These are phyloP conservation scores for Mesorhabditis spiculigera DNA, from an alignment of 2,888 invertebrate species.

Conservation along the genomic window DNA sequence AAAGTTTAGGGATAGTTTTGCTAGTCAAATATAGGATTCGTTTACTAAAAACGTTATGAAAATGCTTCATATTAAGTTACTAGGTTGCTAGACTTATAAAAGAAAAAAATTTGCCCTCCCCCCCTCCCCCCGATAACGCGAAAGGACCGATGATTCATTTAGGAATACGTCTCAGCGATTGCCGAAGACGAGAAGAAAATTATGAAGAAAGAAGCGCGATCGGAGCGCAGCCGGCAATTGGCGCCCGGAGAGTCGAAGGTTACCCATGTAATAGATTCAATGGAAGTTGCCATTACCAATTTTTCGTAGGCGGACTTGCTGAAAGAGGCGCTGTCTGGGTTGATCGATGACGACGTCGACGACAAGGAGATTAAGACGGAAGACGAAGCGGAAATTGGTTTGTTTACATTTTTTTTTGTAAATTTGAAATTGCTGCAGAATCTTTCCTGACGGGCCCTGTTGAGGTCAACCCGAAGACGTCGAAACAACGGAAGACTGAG, in stretches of 20 bases:
- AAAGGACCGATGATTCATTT: background rate
- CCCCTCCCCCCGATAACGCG: no score
- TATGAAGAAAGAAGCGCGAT: constrained; percentile 19
- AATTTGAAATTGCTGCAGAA: background rate
- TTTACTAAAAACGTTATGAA: no score
- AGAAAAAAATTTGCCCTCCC: background rate
- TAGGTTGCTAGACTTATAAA: no score
- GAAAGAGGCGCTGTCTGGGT: constrained; percentile 2
- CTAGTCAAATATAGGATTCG: no score
- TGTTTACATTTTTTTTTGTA: background rate
- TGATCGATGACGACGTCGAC: background rate
- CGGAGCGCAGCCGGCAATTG: constrained; percentile 17
- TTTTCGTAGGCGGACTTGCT: background rate
- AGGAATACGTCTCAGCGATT: constrained; percentile 23
- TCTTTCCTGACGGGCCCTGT: background rate
- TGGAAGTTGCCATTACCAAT: background rate
- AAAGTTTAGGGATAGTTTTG: no score
- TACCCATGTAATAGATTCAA: constrained; percentile 10
- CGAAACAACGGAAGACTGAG: background rate
- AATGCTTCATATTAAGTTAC: no score
- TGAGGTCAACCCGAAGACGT: constrained; percentile 1
- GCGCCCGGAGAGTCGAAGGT: constrained; percentile 24
- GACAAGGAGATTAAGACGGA: background rate
- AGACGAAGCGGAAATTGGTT: background rate
- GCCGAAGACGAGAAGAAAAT: constrained; percentile 23